Base-by-base conservation (phyloP, 1,140 invertebrate genomes). In the Bradynema listronoti region DNA sequence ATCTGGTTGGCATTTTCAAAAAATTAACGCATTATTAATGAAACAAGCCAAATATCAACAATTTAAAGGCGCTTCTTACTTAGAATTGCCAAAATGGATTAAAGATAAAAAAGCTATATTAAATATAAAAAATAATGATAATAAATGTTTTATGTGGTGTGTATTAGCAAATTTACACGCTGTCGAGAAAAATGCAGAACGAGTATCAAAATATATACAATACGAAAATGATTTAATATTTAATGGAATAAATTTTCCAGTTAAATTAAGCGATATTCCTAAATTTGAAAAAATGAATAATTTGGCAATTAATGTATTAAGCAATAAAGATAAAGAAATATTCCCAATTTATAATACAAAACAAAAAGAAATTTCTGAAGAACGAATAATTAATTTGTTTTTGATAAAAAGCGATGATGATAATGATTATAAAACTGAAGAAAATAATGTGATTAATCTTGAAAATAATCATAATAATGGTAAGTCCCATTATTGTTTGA, bases 81-180 rank as follows among this genome's bases (percentile, higher is more conserved):
- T 63, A 14, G 30, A 33, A 24, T 19, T 63, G 29, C 62, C 62
- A 11, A 34, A 66, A 11, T 41, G 30, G 27, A 64, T 64, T 4
- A 43, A 61, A 61, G 42, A 64, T 64, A 64, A 64, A 65, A 64
- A 64, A 68, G 62, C 65, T 29, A 66, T 61, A 58, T 30, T 59
- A 4, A 61, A 61, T 65, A 56, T 61, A 24, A 16, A 61, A 63
- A 61, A 61, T 65, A 61, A 67, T 65, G 59, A 61, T 27, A 14
- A 61, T 41, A 61, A 67, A 33, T 61, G 59, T 66, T 66, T 65
- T 56, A 66, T 67, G 42, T 61, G 52, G 59, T 58, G 6, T 16
- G 25, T 61, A 52, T 53, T 61, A 57, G 58, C 59, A 19, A 27
- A 46, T 56, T 55, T 61, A 66, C 59, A 55, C 65, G 60, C 59